These are phyloP conservation scores for Diplolepis rosae DNA, from an alignment of 2,888 invertebrate species.

Conservation along the genomic window DNA sequence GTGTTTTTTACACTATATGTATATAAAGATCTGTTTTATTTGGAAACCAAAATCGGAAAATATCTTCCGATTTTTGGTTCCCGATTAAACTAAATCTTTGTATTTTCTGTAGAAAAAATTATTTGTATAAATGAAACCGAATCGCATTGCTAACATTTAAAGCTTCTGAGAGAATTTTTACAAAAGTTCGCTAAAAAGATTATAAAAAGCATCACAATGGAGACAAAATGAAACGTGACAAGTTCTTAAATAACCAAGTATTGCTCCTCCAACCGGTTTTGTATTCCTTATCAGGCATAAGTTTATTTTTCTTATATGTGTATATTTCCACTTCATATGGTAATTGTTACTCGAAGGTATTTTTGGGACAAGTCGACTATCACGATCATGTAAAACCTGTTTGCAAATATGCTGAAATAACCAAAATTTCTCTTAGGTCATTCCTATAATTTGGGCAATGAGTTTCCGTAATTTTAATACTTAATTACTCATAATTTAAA, in stretches of 20 bases:
- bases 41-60: no score
- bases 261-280: conserved; percentile 57
- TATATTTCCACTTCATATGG: conserved; percentile 3
- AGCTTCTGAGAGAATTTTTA: no score
- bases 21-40: no score
- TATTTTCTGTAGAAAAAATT: no score
- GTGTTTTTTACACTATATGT: background rate
- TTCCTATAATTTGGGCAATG: background rate
- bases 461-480: background rate
- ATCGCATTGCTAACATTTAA: no score
- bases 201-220: background rate
- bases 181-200: no score
- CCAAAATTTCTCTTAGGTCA: background rate
- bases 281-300: conserved; percentile 33
- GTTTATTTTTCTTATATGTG: background rate
- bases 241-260: conserved; percentile 48
- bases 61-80: no score
- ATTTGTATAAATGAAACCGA: no score
- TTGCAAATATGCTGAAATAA: conserved; percentile 4
- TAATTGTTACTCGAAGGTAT: background rate
- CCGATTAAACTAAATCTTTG: no score
- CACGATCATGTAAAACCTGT: conserved; percentile 19
- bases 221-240: conserved; percentile 12
- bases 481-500: background rate
- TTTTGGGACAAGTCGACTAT: conserved; percentile 10